Percentiles rank a stretch among this genome's conserved stretches.
These are phyloP conservation scores for Achroia grisella DNA, from an alignment of 1,140 invertebrate species.

Conservation along the genomic window DNA sequence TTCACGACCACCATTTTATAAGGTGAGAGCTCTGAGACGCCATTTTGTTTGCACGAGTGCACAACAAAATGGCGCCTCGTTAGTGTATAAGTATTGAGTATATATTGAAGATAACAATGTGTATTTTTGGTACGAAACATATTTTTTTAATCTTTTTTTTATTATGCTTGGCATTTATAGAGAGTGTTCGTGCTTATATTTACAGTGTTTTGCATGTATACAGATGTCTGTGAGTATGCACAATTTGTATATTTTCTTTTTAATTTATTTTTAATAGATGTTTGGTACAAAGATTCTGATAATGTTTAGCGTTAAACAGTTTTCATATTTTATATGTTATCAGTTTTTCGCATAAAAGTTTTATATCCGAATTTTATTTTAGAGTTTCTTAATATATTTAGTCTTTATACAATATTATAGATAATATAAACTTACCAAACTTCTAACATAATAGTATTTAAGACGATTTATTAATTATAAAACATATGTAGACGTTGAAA, in stretches of 20 bases:
- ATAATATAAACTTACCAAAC: constrained; percentile 52
- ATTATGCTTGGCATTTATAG: constrained; percentile 67
- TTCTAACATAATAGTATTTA: constrained; percentile 51
- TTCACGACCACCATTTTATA: constrained; percentile 15
- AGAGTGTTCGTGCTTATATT: constrained; percentile 68
- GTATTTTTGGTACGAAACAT: constrained; percentile 62
- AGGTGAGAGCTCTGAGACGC: constrained; percentile 39
- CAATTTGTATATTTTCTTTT: constrained; percentile 56
- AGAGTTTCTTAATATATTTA: no score
- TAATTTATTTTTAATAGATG: constrained; percentile 28
- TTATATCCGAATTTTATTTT: constrained; percentile 28
- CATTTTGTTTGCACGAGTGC: constrained; percentile 42
- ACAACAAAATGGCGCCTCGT: constrained; percentile 51
- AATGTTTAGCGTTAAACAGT: constrained; percentile 18
- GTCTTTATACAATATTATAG: constrained; percentile 11
- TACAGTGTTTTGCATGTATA: constrained; percentile 69
- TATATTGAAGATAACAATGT: constrained; percentile 54
- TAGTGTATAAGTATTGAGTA: constrained; percentile 59
- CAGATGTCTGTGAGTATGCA: constrained; percentile 70
- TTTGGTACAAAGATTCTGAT: constrained; percentile 48
- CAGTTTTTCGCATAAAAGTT: constrained; percentile 26
- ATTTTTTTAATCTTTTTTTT: constrained; percentile 45
- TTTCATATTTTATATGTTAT: constrained; percentile 22
- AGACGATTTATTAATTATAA: constrained; percentile 38
- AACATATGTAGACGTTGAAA: constrained; percentile 17